A percentile compares a stretch with the other conserved stretches of the same genome.
Evolutionary conservation across 2,113 vertebrate genomes (phyloP).

Genomic region (Sphyrna mokarran): DNA sequence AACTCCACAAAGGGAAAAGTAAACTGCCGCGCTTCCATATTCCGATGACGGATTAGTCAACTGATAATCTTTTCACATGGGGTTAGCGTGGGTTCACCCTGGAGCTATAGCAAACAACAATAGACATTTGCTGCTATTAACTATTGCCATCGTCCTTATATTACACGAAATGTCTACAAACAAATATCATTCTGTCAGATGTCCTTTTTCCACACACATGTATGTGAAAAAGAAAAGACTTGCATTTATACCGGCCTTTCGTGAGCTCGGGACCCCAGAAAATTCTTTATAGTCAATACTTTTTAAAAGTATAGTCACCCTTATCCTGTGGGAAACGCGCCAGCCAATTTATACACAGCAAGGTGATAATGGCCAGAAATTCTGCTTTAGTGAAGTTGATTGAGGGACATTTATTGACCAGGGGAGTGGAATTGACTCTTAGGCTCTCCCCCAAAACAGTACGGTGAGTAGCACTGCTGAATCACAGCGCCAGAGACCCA

Average conservation of each 20-base stretch:
- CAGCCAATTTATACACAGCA: not conserved
- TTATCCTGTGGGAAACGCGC: not conserved
- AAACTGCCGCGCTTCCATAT: slow-evolving; percentile 1
- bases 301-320: not conserved
- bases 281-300: not conserved
- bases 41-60: slow-evolving; percentile 18
- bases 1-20: slow-evolving; percentile 5
- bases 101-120: not conserved
- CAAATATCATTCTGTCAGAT: not conserved
- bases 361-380: not conserved
- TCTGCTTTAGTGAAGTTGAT: no score
- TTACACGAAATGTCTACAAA: not conserved
- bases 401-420: not conserved
- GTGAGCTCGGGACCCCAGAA: not conserved
- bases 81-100: slow-evolving; percentile 9
- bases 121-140: slow-evolving; percentile 14
- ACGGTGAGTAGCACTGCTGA: no score
- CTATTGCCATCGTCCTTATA: not conserved
- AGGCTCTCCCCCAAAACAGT: not conserved
- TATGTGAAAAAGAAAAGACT: not conserved
- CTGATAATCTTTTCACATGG: slow-evolving; percentile 24
- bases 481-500: no score
- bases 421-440: not conserved
- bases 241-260: not conserved
- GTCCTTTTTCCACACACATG: no score